Base-by-base conservation (phyloP, 2,797 vertebrate species). In the Phalanger gymnotis region DNA sequence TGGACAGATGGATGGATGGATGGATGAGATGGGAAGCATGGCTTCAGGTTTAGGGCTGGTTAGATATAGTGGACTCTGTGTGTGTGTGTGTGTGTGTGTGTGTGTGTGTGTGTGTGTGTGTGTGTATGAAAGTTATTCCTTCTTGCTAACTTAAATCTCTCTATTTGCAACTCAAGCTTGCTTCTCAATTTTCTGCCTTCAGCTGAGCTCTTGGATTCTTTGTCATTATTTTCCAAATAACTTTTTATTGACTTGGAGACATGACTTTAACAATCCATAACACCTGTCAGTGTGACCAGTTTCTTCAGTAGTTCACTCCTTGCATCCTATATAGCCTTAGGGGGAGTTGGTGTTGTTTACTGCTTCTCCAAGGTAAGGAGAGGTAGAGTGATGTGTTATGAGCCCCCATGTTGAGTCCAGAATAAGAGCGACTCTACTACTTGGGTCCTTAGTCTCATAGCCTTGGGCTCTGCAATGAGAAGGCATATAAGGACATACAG, bases 281-380 rank as follows among this genome's bases (percentile, higher is more conserved):
- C 47, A 89, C 14, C 14, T 90, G 40, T 94, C 54, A 25, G 91
- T 19, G 55, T 73, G 55, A 90, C 25, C 25, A 92, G 90, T 61
- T 92, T 89, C 96, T 56, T 94, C 47, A 92, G 14, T 90, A 55
- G n/a, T 27, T 81, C 40, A 81, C 22, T 47, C 73, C 22, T 81
- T 81, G 47, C 3, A 11, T 27, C 31, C 73, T 87, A 25, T 87
- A 27, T 27, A 51, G 22, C 22, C 87, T 57, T 91, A 93, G 66
- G 4, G 90, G 52, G 19, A 52, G n/a, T n/a, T 95, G 4, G 6
- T 22, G 57, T 90, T 92, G 9, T 11, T 92, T 95, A 92, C 90
- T 96, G 0, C 92, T 95, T 95, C 95, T 73, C 96, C 10, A 52
- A 92, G n/a, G 27, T 91, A 96, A 27, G 94, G 4, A 95, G 89